phyloP scores from a whole-genome alignment of 2,113 vertebrate genomes.

The Lamprotornis superbus region DNA sequence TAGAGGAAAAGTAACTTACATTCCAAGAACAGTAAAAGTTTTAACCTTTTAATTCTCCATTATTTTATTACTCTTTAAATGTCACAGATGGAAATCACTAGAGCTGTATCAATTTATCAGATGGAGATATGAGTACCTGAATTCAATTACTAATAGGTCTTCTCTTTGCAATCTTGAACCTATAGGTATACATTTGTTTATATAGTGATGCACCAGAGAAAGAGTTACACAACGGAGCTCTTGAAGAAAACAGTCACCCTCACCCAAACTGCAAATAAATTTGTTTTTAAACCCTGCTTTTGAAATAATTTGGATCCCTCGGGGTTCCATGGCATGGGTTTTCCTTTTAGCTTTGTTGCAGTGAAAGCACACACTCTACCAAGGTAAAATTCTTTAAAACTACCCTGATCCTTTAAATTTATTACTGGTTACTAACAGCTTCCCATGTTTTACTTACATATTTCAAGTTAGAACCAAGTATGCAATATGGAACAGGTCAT shows the following conservation, averaged over 20 bases:
- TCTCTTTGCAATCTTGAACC: background rate
- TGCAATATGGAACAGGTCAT: background rate
- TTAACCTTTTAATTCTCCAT: background rate
- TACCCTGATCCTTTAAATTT: background rate
- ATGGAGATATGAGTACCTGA: background rate
- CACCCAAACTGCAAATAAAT: background rate
- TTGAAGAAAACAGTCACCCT: background rate
- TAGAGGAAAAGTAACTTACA: background rate
- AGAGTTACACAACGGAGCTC: background rate
- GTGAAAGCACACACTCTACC: background rate
- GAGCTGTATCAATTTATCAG: background rate
- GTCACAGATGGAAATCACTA: background rate
- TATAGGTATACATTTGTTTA: background rate
- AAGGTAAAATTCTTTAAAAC: background rate
- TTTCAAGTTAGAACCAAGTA: conserved; percentile 3
- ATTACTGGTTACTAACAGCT: background rate
- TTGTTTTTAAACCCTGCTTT: background rate
- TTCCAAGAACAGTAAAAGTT: background rate
- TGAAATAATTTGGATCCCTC: background rate
- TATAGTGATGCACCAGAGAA: background rate
- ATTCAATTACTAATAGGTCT: background rate
- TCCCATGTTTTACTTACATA: background rate
- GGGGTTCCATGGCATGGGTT: background rate
- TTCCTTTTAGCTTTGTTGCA: background rate
- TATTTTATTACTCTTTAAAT: background rate